Evolutionary conservation across 2,888 invertebrate species (phyloP), one percentile per base, ranked within the genome.

Genomic region (Agrenia bidenticulata): DNA sequence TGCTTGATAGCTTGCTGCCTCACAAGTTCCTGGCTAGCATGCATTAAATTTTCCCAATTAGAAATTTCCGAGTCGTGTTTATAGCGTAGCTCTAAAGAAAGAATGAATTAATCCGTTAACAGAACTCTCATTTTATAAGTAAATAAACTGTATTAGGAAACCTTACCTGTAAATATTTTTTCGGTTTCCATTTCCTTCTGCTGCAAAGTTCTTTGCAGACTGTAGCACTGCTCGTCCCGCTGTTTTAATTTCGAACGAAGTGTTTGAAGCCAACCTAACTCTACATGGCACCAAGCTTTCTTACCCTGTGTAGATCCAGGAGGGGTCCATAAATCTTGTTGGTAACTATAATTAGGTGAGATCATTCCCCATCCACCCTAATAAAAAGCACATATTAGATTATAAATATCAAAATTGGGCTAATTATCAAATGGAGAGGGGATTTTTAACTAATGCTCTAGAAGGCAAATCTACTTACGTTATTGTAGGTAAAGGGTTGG

Each of bases 111-210:
- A 13, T 51, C 23, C 24, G 24, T 26, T 24, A 51, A 15, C 4
- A 51, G 41, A 15, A 39, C n/a, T n/a, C n/a, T n/a, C n/a, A n/a
- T n/a, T 39, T 13, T 15, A 39, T 39, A 51, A 26, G 51, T 26
- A 51, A 51, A 51, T 26, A 51, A 51, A 51, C 5, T 4, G n/a
- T n/a, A 54, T 26, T 11, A 11, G 32, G 11, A 32, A 37, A 19
- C 41, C 67, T 69, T 64, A 77, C 76, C 76, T 86, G 81, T 63
- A 61, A 86, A 80, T 70, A 84, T 82, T 66, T 72, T 73, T 77
- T 87, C 86, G n/a, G 85, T 83, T 75, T 85, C 84, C 61, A 84
- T 83, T 77, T 87, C 87, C 76, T 87, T 87, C 76, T 85, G 85
- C 68, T 85, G 84, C 66, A 87, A 81, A 58, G 84, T 83, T 70